phyloP scores from a whole-genome alignment of 2,888 invertebrate species.

The Serripes groenlandicus region DNA sequence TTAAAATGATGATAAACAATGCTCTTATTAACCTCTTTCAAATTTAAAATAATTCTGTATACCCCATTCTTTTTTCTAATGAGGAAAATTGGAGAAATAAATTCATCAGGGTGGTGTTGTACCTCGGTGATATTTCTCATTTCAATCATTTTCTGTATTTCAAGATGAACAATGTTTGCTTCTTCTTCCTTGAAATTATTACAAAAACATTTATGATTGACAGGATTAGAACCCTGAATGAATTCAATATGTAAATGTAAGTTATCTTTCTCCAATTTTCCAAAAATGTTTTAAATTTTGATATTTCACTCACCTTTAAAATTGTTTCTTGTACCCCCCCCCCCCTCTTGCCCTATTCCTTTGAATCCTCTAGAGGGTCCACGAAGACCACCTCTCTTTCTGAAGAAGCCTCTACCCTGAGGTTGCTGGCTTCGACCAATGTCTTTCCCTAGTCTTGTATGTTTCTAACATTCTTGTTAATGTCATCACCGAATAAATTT shows the following conservation, averaged over 20 bases:
- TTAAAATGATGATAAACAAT: constrained; percentile 52
- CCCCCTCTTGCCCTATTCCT: too few relatives aligned
- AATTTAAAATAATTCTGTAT: constrained; percentile 57
- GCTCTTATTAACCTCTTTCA: constrained; percentile 39
- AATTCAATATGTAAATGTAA: constrained; percentile 28
- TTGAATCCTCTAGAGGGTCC: too few relatives aligned
- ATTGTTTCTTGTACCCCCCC: too few relatives aligned
- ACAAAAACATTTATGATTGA: neutral
- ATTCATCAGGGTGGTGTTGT: neutral
- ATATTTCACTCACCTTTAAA: constrained; percentile 25
- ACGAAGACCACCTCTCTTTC: too few relatives aligned
- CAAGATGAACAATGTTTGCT: constrained; percentile 14
- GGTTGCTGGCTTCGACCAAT: neutral
- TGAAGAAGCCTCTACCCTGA: neutral
- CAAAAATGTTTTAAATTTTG: constrained; percentile 25
- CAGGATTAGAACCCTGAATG: neutral
- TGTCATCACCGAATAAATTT: constrained; percentile 17
- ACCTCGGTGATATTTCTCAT: constrained; percentile 36
- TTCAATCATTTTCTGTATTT: constrained; percentile 36
- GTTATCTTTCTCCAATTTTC: constrained; percentile 60
- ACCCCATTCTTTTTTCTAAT: constrained; percentile 45
- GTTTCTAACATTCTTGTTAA: constrained; percentile 20
- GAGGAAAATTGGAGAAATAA: constrained; percentile 56
- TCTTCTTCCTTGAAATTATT: neutral
- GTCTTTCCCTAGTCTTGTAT: neutral